Base-by-base conservation (phyloP, 2,888 invertebrate genomes). In the Laspeyria flexula region DNA sequence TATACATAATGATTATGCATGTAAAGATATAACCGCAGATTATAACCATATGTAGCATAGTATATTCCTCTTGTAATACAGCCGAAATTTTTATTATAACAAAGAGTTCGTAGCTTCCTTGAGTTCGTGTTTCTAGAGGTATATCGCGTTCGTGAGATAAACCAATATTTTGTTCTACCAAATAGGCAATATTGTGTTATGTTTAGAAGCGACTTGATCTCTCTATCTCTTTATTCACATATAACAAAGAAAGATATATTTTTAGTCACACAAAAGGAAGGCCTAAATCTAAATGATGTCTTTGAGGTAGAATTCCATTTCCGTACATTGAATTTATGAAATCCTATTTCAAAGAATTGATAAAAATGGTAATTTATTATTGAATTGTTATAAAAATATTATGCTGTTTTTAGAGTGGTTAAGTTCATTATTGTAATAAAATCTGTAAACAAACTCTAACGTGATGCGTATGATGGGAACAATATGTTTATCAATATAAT, bases 111-210 rank as follows among this genome's bases (percentile, higher is more conserved):
- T 33, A 15, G 27, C 13, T 23, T 13, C 30, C 29, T 35, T 29
- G 27, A 30, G 21, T 35, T 29, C 23, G 23, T 35, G 30, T 37
- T 21, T 2, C 18, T 16, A 42, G n/a, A n/a, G n/a, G 29, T 47
- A 47, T 37, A 42, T 48, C 47, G 41, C 16, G 21, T 48, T 37
- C 34, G 31, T 52, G 16, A 58, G 49, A 69, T 47, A 56, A 55
- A 58, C 51, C 49, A 52, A 65, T 69, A 69, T 59, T 58, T 57
- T 46, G 41, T 30, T 47, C 43, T 40, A 15, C 40, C 52, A 50
- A 61, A 69, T 65, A 54, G 49, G 51, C 54, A 66, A 66, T 68
- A 65, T 65, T 60, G 41, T 64, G 38, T 53, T 53, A 53, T 63
- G 43, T 67, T 64, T 67, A 65, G 48, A 55, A 50, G 38, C 43